phyloP scores from a whole-genome alignment of 1,140 invertebrate species.

The Macrobrachium nipponense region DNA sequence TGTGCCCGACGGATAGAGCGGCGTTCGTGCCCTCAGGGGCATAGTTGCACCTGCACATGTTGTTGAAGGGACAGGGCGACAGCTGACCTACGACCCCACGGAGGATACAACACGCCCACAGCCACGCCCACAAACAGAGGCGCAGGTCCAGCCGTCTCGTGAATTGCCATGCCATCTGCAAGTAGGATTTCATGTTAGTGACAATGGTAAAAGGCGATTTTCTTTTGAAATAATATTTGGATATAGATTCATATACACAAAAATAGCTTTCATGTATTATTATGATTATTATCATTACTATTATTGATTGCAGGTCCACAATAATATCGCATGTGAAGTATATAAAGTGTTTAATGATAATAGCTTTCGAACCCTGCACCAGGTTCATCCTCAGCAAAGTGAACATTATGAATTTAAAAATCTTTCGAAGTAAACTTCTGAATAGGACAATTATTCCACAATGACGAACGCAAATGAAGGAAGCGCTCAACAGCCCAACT shows the following conservation, averaged over 20 bases:
- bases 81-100: not conserved
- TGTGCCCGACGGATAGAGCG: not conserved
- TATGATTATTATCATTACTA: no score
- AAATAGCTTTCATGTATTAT: no score
- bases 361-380: no score
- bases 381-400: no score
- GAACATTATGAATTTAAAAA: no score
- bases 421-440: no score
- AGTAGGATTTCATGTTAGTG: not conserved
- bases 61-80: slow-evolving; percentile 43
- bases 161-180: slow-evolving; percentile 27
- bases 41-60: slow-evolving; percentile 47
- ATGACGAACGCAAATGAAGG: no score
- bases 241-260: not conserved
- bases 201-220: not conserved
- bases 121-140: slow-evolving; percentile 9
- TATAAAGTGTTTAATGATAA: no score
- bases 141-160: not conserved
- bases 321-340: no score
- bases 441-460: no score
- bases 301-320: no score
- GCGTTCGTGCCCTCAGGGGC: slow-evolving; percentile 17
- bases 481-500: no score
- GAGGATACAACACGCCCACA: slow-evolving; percentile 9
- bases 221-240: not conserved